phyloP scores from a whole-genome alignment of 2,113 vertebrate species.

The Hydrochoerus hydrochaeris region DNA sequence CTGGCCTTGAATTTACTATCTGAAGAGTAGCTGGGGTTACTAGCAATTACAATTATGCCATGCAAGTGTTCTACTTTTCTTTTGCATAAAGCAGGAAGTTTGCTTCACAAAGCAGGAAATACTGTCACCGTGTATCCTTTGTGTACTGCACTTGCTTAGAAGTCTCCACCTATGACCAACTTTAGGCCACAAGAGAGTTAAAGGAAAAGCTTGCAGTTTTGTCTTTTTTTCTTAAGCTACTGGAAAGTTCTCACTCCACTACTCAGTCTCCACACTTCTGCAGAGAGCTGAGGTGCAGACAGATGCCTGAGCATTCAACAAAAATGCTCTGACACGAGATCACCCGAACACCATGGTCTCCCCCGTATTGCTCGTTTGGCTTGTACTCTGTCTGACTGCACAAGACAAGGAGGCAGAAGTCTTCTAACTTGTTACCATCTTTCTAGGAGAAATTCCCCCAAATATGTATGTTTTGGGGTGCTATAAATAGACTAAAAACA shows the following conservation, averaged over 20 bases:
- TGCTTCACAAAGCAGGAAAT: no score
- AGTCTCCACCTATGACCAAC: background rate
- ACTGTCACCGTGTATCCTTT: background rate
- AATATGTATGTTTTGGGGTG: background rate
- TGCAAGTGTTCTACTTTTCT: background rate
- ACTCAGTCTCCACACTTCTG: no score
- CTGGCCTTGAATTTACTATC: background rate
- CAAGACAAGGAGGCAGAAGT: fast-evolving
- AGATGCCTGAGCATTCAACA: background rate
- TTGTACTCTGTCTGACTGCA: background rate
- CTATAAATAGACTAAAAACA: background rate
- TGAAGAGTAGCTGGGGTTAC: background rate
- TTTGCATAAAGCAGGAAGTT: background rate
- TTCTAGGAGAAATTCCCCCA: background rate
- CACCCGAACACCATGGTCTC: fast-evolving
- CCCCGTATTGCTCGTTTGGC: no score
- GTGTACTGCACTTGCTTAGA: background rate
- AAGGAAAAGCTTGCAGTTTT: background rate
- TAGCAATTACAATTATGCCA: background rate
- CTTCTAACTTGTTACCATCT: background rate
- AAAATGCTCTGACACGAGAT: fast-evolving
- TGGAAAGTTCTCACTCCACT: background rate
- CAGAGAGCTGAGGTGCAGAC: fast-evolving
- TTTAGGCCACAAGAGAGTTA: background rate
- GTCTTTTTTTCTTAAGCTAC: background rate